Percentiles rank a stretch among this genome's conserved stretches.
Conservation (phyloP, 2,888 invertebrate species). For the Hesperia comma region DNA sequence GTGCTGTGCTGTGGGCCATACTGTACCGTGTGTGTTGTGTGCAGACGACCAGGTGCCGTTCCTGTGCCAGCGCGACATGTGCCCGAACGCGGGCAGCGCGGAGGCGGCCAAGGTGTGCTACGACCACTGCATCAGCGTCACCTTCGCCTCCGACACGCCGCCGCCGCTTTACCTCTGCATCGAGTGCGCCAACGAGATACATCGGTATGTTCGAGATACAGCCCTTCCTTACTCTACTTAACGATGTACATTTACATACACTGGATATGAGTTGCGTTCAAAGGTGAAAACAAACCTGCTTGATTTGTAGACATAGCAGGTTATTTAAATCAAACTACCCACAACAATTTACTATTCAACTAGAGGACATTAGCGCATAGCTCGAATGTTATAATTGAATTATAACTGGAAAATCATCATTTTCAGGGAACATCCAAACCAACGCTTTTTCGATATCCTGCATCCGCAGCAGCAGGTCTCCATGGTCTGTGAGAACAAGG, state of each 20-base stretch:
- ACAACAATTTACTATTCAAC: too few species aligned
- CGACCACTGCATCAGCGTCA: conserved; percentile 95
- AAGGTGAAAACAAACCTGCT: too few species aligned
- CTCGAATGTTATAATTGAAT: neutral
- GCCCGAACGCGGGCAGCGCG: conserved; percentile 93
- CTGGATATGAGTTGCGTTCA: too few species aligned
- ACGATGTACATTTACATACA: too few species aligned
- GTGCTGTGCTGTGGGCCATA: too few species aligned
- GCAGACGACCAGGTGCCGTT: conserved; percentile 90
- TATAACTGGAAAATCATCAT: neutral
- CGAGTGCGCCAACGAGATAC: conserved; percentile 97
- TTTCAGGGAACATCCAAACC: conserved; percentile 90
- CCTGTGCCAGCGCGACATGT: conserved; percentile 95
- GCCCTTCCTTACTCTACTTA: too few species aligned
- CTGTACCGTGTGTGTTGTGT: too few species aligned
- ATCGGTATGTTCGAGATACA: conserved; percentile 80
- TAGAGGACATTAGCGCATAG: too few species aligned
- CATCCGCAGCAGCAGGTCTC: conserved; percentile 98
- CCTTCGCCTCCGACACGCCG: conserved; percentile 92
- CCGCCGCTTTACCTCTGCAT: conserved; percentile 98
- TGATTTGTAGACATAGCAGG: too few species aligned
- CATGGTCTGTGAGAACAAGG: conserved; percentile 98
- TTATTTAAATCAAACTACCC: too few species aligned
- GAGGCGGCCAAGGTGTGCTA: conserved; percentile 97
- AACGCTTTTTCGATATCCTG: conserved; percentile 92